These are phyloP conservation scores for Leptopilina clavipes DNA, from an alignment of 1,140 invertebrate species.

Conservation along the genomic window DNA sequence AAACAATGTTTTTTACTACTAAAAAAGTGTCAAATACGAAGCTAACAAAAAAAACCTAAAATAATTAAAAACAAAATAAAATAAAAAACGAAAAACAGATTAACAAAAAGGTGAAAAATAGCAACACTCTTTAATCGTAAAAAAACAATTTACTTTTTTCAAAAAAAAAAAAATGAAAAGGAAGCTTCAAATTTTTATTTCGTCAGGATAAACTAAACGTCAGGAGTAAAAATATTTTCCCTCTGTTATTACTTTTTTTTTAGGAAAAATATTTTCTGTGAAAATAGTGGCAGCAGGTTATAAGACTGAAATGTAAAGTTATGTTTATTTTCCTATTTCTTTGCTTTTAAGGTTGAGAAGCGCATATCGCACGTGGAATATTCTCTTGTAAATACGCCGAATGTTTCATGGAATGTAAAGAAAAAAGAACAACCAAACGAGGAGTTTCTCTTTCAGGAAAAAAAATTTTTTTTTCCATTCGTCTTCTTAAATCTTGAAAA, in stretches of 20 bases:
- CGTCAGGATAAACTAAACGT: background rate
- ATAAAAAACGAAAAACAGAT: no score
- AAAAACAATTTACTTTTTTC: background rate
- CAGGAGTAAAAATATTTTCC: conserved; percentile 1
- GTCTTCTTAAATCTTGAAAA: background rate
- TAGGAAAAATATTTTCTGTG: conserved; percentile 3
- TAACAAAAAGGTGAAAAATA: no score
- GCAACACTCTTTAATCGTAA: background rate
- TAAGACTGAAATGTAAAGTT: conserved; percentile 15
- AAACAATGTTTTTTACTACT: no score
- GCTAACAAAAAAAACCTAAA: no score
- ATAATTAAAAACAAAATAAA: no score
- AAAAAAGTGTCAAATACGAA: no score
- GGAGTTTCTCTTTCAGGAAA: background rate
- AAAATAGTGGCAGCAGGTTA: background rate
- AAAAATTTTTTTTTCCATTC: background rate
- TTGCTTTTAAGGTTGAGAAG: background rate
- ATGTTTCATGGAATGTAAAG: background rate
- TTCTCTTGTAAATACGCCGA: conserved; percentile 1
- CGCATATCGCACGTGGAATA: background rate
- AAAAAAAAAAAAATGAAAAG: no score
- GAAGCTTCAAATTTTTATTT: background rate
- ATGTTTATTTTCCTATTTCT: conserved; percentile 16
- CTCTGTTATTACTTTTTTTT: conserved; percentile 10
- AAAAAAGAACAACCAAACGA: no score